Evolutionary conservation across 2,113 vertebrate genomes (phyloP), one percentile per base, ranked within the genome.

Genomic region (Hippoglossus stenolepis): DNA sequence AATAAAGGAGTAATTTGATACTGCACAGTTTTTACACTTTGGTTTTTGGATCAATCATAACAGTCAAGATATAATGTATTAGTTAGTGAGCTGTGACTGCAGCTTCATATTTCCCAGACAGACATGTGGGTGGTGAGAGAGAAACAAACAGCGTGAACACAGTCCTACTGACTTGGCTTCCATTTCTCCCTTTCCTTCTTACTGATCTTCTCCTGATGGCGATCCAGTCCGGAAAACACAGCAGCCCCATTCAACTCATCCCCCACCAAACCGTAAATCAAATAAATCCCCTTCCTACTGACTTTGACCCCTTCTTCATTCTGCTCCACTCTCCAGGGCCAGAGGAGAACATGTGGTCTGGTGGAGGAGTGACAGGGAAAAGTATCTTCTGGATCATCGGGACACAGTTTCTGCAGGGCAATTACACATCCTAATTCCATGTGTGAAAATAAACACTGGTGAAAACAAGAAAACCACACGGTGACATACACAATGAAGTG

Each of bases 251-350:
- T 58, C 73, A 82, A 75, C 75, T 87, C 75, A 75, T 67, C 66
- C 75, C 54, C 63, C 68, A 80, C 61, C 68, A 58, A 83, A 88
- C 35, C 4, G 13, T 80, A 86, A 87, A 86, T 87, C 81, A 71
- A 65, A 66, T 23, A 78, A 87, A 90, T 80, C 83, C 81, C 56
- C 62, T 80, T 88, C 64, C 70, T 83, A 79, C 85, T 57, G 66
- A 88, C 58, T 60, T 67, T 57, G 66, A 88, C 58, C 67, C 70
- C n/a, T 84, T 66, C 6, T 12, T 73, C n/a, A 51, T 76, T 86
- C 54, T n/a, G 24, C 74, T 85, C 62, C 51, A 43, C 79, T 45
- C 65, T 83, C 24, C 54, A 20, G 23, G 58, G 65, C 74, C 82
- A 75, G 82, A 71, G 7, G 24, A 75, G 75, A 78, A 81, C 78